Base-by-base conservation (phyloP, 2,113 vertebrate species). In the Mungos mungo region DNA sequence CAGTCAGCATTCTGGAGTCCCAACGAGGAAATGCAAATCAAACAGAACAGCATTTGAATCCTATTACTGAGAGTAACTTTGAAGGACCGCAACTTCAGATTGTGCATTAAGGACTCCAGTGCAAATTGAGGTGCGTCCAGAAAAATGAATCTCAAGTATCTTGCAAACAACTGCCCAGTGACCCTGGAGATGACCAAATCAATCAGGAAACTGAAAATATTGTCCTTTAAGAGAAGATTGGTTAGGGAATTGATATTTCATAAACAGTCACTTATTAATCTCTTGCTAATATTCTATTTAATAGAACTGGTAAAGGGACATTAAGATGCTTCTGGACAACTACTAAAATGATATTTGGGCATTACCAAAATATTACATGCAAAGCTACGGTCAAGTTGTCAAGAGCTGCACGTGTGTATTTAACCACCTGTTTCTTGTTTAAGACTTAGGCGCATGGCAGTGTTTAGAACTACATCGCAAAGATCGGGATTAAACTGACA, bases 381-480 rank as follows among this genome's bases (percentile, higher is more conserved):
- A 72, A 90, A 84, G 45, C 60, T 69, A 65, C 0, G 25, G 8
- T 68, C 52, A 50, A 80, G 27, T 38, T 71, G 47, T 79, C 66
- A 84, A 84, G 54, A 71, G 25, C 18, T 54, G n/a, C 14, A 16
- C 69, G 50, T 52, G 16, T 41, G 9, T 60, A 29, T 65, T 95
- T 88, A 92, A 68, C 52, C 71, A 90, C 85, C 71, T 95, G 84
- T 79, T 97, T 92, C 93, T 97, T 68, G 6, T 95, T 96, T 92
- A 25, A 90, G 80, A 82, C 27, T 88, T 74, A 93, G 90, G 65
- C 45, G 31, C n/a, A 33, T 16, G 3, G 19, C 54, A 47, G 1
- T 93, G 52, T 93, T 96, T 82, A 79, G 54, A 86, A 50, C 18
- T 45, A 29, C 31, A 63, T 3, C 45, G 50, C 16, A 89, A 96